Percentiles rank a stretch among this genome's conserved stretches.
Conservation (phyloP, 1,140 invertebrate genomes). For the Paracyclopina nana region DNA sequence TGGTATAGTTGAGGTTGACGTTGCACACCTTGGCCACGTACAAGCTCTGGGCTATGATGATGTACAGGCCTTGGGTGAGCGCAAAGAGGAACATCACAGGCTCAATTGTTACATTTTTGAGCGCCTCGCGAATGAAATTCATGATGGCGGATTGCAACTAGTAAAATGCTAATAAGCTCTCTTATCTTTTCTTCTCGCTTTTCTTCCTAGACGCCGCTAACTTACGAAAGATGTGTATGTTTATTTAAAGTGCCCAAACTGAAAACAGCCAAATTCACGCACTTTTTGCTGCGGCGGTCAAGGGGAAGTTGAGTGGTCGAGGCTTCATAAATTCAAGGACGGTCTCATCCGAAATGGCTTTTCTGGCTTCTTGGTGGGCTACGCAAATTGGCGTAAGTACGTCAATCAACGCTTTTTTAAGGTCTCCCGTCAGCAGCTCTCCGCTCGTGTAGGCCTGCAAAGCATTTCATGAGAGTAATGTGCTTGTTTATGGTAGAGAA, state of each 20-base stretch:
- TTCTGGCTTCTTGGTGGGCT: slow-evolving; percentile 58
- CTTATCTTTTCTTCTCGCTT: no score
- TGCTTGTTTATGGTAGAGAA: background rate
- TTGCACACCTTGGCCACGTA: slow-evolving; percentile 14
- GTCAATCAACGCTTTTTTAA: slow-evolving; percentile 78
- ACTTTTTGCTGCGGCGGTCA: no score
- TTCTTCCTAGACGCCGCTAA: no score
- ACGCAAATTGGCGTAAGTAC: slow-evolving; percentile 49
- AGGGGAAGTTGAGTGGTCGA: slow-evolving; percentile 48
- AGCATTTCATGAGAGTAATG: slow-evolving; percentile 16
- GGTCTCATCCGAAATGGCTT: slow-evolving; percentile 62
- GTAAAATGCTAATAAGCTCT: no score
- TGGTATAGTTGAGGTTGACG: slow-evolving; percentile 14
- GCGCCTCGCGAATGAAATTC: no score
- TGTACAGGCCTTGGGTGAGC: slow-evolving; percentile 5
- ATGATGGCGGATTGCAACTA: no score
- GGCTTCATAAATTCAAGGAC: slow-evolving; percentile 65
- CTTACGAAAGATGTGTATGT: no score
- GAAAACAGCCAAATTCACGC: no score
- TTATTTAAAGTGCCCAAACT: no score
- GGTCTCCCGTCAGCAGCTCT: slow-evolving; percentile 70
- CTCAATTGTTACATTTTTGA: slow-evolving; percentile 9
- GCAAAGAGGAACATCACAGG: slow-evolving; percentile 8
- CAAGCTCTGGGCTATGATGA: slow-evolving; percentile 15
- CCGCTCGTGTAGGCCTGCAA: slow-evolving; percentile 66